Evolutionary conservation across 1,140 invertebrate genomes (phyloP), one percentile per base, ranked within the genome.

Genomic region (Mactra quadrangularis): DNA sequence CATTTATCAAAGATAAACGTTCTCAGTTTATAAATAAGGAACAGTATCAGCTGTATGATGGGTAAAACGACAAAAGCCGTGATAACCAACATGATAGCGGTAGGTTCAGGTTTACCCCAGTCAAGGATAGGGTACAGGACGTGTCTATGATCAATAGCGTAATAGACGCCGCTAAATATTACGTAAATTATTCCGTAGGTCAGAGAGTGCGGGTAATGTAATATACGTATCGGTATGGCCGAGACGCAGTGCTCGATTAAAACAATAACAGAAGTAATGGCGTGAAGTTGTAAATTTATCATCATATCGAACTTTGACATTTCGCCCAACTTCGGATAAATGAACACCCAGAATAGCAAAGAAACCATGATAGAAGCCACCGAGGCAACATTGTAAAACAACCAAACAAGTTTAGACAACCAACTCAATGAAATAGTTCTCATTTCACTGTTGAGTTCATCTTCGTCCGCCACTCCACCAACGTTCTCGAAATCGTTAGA

Each of bases 61-160:
- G 89, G 89, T n/a, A 88, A 60, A 17, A 85, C 57, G 29, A 90
- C 82, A 57, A 91, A 87, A 9, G 83, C 88, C 15, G 87, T 41
- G 11, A 90, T 41, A 25, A 87, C 45, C 6, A 88, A 25, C 31
- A 85, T 75, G 25, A 84, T 70, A 4, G 75, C 74, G 1, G 90
- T 90, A 13, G 29, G 57, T 4, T 83, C 87, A 4, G 89, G 89
- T 11, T 89, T 50, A 52, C 83, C 88, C 88, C 88, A 91, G 75
- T 91, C 89, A 25, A 91, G 76, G 45, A 91, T 74, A 27, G 85
- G 85, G 75, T 91, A 91, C 60, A 91, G 76, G 4, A 91, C 86
- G 41, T 85, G 79, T 7, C 31, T 62, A 55, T 91, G 88, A 68
- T 91, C 89, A 22, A 55, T 79, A 13, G 83, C 76, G 87, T 89